phyloP scores from a whole-genome alignment of 2,113 vertebrate species.

The Taurulus bubalis region DNA sequence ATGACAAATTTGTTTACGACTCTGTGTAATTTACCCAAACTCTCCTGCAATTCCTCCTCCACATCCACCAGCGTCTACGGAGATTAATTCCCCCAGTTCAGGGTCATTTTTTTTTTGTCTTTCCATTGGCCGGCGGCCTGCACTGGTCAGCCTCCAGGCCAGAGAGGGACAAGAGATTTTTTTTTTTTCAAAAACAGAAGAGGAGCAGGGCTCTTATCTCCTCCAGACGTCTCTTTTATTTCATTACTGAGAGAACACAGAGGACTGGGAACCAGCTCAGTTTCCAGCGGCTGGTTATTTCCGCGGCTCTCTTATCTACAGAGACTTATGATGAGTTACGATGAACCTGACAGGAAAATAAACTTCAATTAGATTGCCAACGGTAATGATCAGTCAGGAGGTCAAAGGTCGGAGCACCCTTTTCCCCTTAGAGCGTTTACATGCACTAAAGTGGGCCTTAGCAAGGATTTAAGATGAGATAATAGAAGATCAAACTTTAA shows the following conservation, averaged over 20 bases:
- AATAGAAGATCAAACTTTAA: not conserved
- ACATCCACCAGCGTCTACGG: not conserved
- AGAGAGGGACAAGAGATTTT: conserved; percentile 39
- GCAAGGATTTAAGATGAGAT: not conserved
- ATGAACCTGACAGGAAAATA: conserved; percentile 9
- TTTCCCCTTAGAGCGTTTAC: not conserved
- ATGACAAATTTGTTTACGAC: conserved; percentile 73
- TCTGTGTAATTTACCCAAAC: conserved; percentile 56
- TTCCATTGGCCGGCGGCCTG: conserved; percentile 11
- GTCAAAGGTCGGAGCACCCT: conserved; percentile 23
- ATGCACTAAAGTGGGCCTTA: not conserved
- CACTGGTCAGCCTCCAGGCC: conserved; percentile 52
- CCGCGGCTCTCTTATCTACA: conserved; percentile 40
- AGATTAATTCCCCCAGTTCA: conserved; percentile 59
- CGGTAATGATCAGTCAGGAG: conserved; percentile 18
- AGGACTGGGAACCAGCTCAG: conserved; percentile 21
- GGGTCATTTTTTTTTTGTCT: conserved; percentile 58
- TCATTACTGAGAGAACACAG: conserved; percentile 47
- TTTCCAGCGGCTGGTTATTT: conserved; percentile 14
- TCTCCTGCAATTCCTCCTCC: conserved; percentile 23
- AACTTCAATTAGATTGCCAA: not conserved
- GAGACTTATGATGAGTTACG: conserved; percentile 7
- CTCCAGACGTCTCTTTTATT: conserved; percentile 48
- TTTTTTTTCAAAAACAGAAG: conserved; percentile 5
- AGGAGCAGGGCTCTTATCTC: conserved; percentile 54